Conservation (phyloP, 1,140 invertebrate genomes). For the Oedothorax gibbosus region DNA sequence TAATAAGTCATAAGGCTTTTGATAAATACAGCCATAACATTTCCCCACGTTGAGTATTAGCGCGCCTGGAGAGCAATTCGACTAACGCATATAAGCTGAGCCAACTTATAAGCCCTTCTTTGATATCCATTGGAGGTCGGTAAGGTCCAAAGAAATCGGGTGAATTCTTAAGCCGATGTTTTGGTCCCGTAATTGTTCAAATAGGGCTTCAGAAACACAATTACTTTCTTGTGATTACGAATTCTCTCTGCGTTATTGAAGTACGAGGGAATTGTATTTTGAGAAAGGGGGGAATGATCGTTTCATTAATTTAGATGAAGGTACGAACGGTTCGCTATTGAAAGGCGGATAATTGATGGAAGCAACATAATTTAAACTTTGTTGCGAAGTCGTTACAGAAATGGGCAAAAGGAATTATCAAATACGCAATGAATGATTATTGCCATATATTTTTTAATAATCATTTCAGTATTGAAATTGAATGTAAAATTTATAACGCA, state of each 20-base stretch:
- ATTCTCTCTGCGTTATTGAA: slow-evolving; percentile 29
- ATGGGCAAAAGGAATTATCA: no score
- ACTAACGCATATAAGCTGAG: slow-evolving; percentile 5
- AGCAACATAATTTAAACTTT: no score
- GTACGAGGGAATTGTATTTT: not conserved
- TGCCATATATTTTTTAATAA: no score
- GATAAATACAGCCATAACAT: slow-evolving; percentile 24
- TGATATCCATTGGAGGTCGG: slow-evolving; percentile 16
- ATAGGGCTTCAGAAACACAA: slow-evolving; percentile 26
- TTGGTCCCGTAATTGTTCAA: slow-evolving; percentile 30
- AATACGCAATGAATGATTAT: no score
- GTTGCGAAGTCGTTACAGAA: no score
- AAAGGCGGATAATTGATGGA: not conserved
- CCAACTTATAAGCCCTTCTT: slow-evolving; percentile 14
- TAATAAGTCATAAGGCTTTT: slow-evolving; percentile 47
- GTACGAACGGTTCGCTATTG: not conserved
- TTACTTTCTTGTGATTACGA: slow-evolving; percentile 23
- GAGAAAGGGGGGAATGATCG: not conserved
- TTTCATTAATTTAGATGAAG: slow-evolving; percentile 15
- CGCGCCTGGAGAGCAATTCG: not conserved
- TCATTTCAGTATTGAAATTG: no score
- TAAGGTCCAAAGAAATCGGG: slow-evolving; percentile 44
- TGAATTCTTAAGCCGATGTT: slow-evolving; percentile 49
- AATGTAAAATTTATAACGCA: no score
- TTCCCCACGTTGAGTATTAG: not conserved